Evolutionary conservation across 2,888 invertebrate species (phyloP).

Genomic region (Cataglyphis rosenhaueri): DNA sequence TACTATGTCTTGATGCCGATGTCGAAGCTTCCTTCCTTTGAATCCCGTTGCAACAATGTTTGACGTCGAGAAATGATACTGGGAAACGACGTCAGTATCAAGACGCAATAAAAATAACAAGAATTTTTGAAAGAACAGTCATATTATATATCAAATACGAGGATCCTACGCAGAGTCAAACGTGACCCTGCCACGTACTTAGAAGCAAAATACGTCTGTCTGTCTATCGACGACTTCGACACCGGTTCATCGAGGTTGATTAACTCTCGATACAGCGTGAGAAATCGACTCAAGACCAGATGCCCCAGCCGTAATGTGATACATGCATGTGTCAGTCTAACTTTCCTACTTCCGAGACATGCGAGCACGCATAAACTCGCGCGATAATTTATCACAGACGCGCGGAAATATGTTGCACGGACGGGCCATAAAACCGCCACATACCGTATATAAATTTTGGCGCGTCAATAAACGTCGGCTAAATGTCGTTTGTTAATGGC

Average conservation of each 20-base stretch:
- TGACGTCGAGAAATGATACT: constrained; percentile 29
- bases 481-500: constrained; percentile 17
- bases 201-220: constrained; percentile 36
- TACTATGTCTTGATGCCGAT: neutral
- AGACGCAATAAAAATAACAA: constrained; percentile 37
- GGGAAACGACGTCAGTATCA: constrained; percentile 26
- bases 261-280: constrained; percentile 68
- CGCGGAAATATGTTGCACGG: constrained; percentile 23
- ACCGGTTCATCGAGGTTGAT: constrained; percentile 54
- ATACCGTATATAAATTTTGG: constrained; percentile 45
- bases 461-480: constrained; percentile 42
- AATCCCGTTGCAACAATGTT: constrained; percentile 47
- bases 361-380: constrained; percentile 18
- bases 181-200: constrained; percentile 46
- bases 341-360: constrained; percentile 40
- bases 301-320: constrained; percentile 42
- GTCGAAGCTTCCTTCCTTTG: constrained; percentile 19
- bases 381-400: constrained; percentile 49
- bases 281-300: constrained; percentile 64
- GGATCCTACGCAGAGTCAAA: constrained; percentile 30
- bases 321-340: constrained; percentile 10
- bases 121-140: constrained; percentile 1
- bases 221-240: constrained; percentile 52
- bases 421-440: constrained; percentile 22
- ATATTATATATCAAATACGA: constrained; percentile 50